A percentile compares a stretch with the other conserved stretches of the same genome.
phyloP scores from a whole-genome alignment of 2,888 invertebrate genomes.

The Synergus laeviventris region DNA sequence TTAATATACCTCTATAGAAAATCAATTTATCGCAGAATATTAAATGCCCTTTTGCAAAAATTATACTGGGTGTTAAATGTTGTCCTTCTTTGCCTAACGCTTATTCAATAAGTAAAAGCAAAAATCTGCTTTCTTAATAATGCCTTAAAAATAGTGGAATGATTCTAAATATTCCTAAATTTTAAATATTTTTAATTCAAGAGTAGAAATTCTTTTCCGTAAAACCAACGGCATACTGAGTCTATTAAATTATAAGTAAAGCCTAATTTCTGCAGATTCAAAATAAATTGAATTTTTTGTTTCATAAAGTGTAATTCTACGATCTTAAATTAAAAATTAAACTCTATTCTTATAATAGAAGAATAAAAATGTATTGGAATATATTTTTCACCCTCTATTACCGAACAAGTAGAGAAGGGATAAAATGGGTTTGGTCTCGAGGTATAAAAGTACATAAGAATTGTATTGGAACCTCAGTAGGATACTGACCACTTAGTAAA shows the following conservation, averaged over 20 bases:
- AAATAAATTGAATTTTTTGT: too few relatives aligned
- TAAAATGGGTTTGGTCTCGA: slow-evolving; percentile 16
- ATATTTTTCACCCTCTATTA: slow-evolving; percentile 10
- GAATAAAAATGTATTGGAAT: not conserved
- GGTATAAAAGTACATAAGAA: slow-evolving; percentile 32
- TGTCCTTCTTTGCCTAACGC: not conserved
- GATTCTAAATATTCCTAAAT: not conserved
- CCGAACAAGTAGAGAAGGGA: slow-evolving; percentile 2
- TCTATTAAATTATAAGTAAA: too few relatives aligned
- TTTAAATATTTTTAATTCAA: not conserved
- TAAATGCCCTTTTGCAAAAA: not conserved
- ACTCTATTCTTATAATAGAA: too few relatives aligned
- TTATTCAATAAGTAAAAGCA: not conserved
- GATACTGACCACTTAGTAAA: slow-evolving; percentile 12
- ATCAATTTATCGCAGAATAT: slow-evolving; percentile 4
- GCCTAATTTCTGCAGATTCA: too few relatives aligned
- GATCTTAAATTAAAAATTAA: too few relatives aligned
- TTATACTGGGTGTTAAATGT: not conserved
- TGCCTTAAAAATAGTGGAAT: not conserved
- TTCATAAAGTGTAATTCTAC: too few relatives aligned
- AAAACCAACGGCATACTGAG: not conserved
- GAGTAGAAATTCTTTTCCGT: not conserved
- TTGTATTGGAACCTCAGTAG: slow-evolving; percentile 24
- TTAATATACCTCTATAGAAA: not conserved
- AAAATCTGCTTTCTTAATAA: not conserved